Evolutionary conservation across 2,113 vertebrate species (phyloP).

Genomic region (Gila orcuttii): DNA sequence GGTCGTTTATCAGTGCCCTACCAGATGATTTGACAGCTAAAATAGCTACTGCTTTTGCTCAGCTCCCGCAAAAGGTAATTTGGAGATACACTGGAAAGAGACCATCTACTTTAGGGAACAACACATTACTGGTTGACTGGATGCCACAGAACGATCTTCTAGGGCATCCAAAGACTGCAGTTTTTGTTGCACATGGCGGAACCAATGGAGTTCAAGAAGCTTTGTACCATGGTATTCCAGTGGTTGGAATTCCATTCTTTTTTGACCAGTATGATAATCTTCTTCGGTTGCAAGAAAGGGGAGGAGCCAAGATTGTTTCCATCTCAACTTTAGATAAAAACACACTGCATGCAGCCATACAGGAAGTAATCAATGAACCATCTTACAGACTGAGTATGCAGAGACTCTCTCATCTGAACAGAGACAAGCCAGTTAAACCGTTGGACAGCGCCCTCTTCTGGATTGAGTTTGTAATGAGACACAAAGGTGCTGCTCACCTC

Average conservation of each 20-base stretch:
- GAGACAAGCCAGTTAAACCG: conserved; percentile 7
- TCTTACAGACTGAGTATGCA: conserved; percentile 25
- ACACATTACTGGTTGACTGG: conserved; percentile 42
- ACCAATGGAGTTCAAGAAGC: conserved; percentile 40
- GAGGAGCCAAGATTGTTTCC: neutral
- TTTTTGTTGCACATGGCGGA: conserved; percentile 25
- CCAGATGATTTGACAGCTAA: conserved; percentile 4
- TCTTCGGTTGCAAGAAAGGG: conserved; percentile 3
- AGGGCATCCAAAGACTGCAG: conserved; percentile 26
- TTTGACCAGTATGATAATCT: conserved; percentile 36
- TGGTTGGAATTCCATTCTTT: conserved; percentile 34
- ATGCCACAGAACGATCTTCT: conserved; percentile 34
- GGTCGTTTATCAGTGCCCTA: conserved; percentile 8
- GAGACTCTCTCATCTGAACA: neutral
- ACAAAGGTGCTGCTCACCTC: conserved; percentile 40
- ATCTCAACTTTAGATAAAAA: neutral
- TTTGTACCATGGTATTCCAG: conserved; percentile 34
- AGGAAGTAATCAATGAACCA: conserved; percentile 5
- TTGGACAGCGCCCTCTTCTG: conserved; percentile 43
- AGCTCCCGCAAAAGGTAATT: conserved; percentile 34
- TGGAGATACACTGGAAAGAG: conserved; percentile 35
- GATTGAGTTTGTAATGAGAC: conserved; percentile 47
- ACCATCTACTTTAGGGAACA: conserved; percentile 30
- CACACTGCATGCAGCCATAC: neutral
- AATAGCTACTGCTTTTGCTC: conserved; percentile 41